phyloP scores from a whole-genome alignment of 2,888 invertebrate species.

The Hoplodrina blanda region DNA sequence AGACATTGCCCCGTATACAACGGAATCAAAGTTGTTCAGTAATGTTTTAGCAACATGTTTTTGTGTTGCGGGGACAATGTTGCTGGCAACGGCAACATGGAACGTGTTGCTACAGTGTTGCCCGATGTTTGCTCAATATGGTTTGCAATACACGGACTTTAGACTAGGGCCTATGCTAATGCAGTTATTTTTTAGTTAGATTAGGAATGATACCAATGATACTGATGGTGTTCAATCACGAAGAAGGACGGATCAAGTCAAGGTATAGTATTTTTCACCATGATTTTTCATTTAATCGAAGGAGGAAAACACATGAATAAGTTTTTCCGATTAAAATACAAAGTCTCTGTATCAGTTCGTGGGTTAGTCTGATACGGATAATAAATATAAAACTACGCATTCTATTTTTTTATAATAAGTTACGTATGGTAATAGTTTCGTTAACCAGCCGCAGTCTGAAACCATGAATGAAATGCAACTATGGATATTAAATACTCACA shows the following conservation, averaged over 20 bases:
- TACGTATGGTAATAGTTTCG: not conserved
- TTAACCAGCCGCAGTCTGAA: not conserved
- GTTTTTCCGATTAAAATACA: too few relatives aligned
- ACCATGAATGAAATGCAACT: not conserved
- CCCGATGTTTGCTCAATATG: too few relatives aligned
- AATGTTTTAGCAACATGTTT: not conserved
- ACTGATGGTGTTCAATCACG: not conserved
- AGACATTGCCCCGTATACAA: not conserved
- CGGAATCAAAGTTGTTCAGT: not conserved
- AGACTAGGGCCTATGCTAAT: too few relatives aligned
- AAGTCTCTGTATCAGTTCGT: too few relatives aligned
- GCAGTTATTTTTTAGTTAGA: not conserved
- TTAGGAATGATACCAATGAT: not conserved
- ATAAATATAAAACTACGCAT: not conserved
- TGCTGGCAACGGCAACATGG: not conserved
- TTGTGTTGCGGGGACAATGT: not conserved
- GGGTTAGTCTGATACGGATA: too few relatives aligned
- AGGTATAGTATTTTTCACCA: not conserved
- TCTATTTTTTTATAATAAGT: not conserved
- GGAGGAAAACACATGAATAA: not conserved
- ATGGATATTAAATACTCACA: conserved; percentile 42
- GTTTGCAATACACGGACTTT: not conserved
- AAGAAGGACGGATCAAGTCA: not conserved
- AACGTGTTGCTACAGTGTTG: too few relatives aligned
- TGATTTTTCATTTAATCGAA: not conserved